phyloP scores from a whole-genome alignment of 2,888 invertebrate genomes.

The Microctonus brassicae region DNA sequence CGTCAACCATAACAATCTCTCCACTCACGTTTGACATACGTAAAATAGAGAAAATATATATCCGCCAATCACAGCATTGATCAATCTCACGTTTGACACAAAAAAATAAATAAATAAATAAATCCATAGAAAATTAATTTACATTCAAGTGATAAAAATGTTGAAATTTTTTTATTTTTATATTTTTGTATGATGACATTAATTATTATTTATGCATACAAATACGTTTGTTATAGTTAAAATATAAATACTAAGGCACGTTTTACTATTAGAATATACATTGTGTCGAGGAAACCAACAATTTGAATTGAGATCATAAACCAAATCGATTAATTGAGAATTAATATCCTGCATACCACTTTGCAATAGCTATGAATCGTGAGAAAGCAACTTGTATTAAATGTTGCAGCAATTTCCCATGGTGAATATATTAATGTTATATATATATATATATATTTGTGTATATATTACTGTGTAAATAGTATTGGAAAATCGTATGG shows the following conservation, averaged over 20 bases:
- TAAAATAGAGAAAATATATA: background rate
- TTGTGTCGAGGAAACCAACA: background rate
- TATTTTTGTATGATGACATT: too few relatives aligned
- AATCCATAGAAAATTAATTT: background rate
- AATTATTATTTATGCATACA: too few relatives aligned
- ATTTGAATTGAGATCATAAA: background rate
- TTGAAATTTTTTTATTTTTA: too few relatives aligned
- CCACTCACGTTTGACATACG: background rate
- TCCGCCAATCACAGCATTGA: background rate
- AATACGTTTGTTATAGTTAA: too few relatives aligned
- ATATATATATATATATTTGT: background rate
- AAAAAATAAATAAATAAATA: background rate
- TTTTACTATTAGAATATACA: too few relatives aligned
- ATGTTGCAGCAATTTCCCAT: background rate
- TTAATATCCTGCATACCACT: slow-evolving; percentile 2
- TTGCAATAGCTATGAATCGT: background rate
- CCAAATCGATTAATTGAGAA: background rate
- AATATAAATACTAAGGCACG: too few relatives aligned
- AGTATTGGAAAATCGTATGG: too few relatives aligned
- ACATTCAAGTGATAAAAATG: background rate
- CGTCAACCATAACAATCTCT: background rate
- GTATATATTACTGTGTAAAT: too few relatives aligned
- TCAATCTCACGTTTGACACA: background rate
- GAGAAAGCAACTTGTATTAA: slow-evolving; percentile 2
- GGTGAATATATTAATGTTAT: too few relatives aligned